Evolutionary conservation across 1,140 invertebrate species (phyloP), one percentile per base, ranked within the genome.

Genomic region (Dreissena rostriformis): DNA sequence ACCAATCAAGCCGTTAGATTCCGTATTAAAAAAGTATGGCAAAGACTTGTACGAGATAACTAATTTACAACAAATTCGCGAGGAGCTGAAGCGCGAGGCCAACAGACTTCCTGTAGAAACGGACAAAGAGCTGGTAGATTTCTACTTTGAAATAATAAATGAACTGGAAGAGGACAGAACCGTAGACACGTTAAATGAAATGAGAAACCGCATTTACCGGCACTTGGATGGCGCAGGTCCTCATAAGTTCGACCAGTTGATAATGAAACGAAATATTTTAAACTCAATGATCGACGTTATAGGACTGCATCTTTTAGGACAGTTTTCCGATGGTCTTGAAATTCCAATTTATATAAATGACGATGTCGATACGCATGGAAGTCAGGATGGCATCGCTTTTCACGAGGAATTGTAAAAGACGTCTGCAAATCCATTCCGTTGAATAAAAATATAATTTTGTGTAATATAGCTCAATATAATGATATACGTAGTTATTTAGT

Each of bases 101-200:
- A 24, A 19, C 22, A 65, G 75, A 75, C 52, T 82, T 29, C 63
- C 80, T 15, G 1, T 26, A 53, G 24, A 82, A 17, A 52, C 24
- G 0, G 80, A 82, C 39, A 29, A 75, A 51, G 72, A 82, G 2
- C 26, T 82, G 17, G 53, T 63, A 74, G 51, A 75, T 15, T 82
- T 66, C 28, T 82, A 82, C 22, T n/a, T 74, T 39, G 17, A 67
- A 22, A 29, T 82, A n/a, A 1, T 82, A 17, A 28, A 82, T 22
- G 80, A 75, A 57, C 53, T 82, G 12, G 57, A 75, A 39, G 80
- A 82, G 49, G 80, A 82, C 55, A 82, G 52, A 68, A 82, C 80
- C 17, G 75, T 82, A 22, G 80, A 82, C 53, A 39, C 72, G 6
- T 53, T 82, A 8, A 72, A 74, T 51, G 80, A 82, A 68, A 51